Percentiles rank a stretch among this genome's conserved stretches.
Evolutionary conservation across 1,140 invertebrate species (phyloP).

Genomic region (Drosophila ogumai): DNA sequence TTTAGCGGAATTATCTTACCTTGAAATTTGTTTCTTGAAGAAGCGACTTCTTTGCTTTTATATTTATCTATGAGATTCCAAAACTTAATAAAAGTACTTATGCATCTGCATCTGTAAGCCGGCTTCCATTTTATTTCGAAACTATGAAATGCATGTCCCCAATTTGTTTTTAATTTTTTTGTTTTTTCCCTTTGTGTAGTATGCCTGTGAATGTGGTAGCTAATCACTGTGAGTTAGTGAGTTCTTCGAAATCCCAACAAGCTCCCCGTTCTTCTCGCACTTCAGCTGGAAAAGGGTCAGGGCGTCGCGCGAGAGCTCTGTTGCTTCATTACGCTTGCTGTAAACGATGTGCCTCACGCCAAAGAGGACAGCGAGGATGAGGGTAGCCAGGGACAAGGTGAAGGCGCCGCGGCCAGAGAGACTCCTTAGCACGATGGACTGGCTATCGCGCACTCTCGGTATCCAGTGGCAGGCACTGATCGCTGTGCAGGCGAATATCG

Average conservation of each 20-base stretch:
- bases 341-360: background rate
- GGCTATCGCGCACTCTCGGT: background rate
- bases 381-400: background rate
- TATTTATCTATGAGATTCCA: background rate
- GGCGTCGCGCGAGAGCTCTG: background rate
- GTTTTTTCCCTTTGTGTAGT: background rate
- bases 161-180: background rate
- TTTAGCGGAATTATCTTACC: background rate
- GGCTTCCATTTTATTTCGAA: background rate
- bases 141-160: background rate
- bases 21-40: background rate
- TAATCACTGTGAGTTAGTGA: background rate
- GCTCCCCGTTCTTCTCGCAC: background rate
- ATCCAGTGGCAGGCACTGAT: conserved; percentile 5
- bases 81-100: background rate
- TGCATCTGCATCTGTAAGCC: background rate
- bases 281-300: background rate
- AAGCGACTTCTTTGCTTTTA: background rate
- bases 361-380: background rate
- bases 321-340: background rate
- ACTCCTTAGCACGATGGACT: background rate
- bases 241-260: background rate
- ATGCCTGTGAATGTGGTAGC: background rate
- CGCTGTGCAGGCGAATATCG: background rate
- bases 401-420: background rate